A percentile compares a stretch with the other conserved stretches of the same genome.
Conservation (phyloP, 2,113 vertebrate species). For the Astur gentilis region DNA sequence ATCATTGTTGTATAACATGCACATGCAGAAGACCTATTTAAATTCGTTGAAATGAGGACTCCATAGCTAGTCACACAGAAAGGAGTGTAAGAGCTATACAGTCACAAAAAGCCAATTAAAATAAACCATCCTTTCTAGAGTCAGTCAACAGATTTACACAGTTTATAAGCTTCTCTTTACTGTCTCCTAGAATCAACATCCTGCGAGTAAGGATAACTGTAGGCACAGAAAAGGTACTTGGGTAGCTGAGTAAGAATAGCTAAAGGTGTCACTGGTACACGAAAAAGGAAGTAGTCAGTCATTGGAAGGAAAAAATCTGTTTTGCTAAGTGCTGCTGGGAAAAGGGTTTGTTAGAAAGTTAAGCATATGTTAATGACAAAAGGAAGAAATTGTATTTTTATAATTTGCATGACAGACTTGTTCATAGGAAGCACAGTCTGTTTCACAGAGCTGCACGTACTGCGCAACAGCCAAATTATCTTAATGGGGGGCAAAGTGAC, state of each 20-base stretch:
- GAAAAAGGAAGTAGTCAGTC: background rate
- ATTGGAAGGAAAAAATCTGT: background rate
- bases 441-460: slow-evolving; percentile 36
- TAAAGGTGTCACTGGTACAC: background rate
- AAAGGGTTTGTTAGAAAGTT: background rate
- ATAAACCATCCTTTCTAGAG: background rate
- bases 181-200: background rate
- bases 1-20: background rate
- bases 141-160: background rate
- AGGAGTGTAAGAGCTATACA: background rate
- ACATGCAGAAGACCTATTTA: background rate
- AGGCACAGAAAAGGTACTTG: background rate
- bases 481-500: slow-evolving; percentile 51
- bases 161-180: background rate
- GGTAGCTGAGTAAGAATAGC: background rate
- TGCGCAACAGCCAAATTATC: slow-evolving; percentile 36
- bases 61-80: background rate
- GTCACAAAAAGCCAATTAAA: background rate
- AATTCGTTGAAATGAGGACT: background rate
- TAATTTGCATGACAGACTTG: background rate
- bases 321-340: background rate
- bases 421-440: background rate
- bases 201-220: background rate
- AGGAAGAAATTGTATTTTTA: slow-evolving; percentile 24
- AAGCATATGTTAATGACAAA: slow-evolving; percentile 19